Conservation (phyloP, 1,140 invertebrate genomes). For the Euschistus heros region DNA sequence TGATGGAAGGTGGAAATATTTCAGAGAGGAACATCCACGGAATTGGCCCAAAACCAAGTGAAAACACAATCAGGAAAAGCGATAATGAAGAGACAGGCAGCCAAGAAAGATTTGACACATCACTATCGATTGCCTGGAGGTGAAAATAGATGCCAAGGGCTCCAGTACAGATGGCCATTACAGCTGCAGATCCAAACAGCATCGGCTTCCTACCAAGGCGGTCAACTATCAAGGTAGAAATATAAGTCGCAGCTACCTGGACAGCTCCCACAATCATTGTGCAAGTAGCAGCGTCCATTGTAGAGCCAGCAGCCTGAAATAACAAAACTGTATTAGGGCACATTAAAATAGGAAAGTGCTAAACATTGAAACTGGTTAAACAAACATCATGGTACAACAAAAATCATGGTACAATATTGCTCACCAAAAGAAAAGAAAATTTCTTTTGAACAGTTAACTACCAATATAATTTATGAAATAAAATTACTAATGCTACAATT, state of each 20-base stretch:
- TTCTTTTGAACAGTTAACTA: too few relatives aligned
- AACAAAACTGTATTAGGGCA: not conserved
- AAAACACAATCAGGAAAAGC: constrained; percentile 65
- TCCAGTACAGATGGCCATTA: constrained; percentile 51
- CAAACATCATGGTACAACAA: too few relatives aligned
- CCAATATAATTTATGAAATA: too few relatives aligned
- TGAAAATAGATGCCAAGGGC: constrained; percentile 54
- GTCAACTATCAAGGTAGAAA: constrained; percentile 55
- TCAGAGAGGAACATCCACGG: constrained; percentile 71
- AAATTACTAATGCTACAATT: too few relatives aligned
- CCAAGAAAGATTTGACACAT: constrained; percentile 35
- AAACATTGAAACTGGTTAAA: too few relatives aligned
- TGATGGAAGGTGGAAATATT: constrained; percentile 59
- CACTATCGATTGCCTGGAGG: constrained; percentile 37
- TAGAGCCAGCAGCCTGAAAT: constrained; percentile 41
- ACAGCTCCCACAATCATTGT: constrained; percentile 69
- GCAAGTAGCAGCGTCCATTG: constrained; percentile 42
- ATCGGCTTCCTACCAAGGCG: constrained; percentile 59
- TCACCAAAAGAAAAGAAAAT: too few relatives aligned
- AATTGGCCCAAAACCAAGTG: constrained; percentile 64
- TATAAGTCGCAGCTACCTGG: constrained; percentile 59
- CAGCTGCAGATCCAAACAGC: constrained; percentile 48
- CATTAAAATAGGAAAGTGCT: too few relatives aligned
- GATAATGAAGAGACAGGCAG: constrained; percentile 57
- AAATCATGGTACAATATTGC: too few relatives aligned